A percentile compares a stretch with the other conserved stretches of the same genome.
These are phyloP conservation scores for Aspidapion aeneum DNA, from an alignment of 2,888 invertebrate species.

Conservation along the genomic window DNA sequence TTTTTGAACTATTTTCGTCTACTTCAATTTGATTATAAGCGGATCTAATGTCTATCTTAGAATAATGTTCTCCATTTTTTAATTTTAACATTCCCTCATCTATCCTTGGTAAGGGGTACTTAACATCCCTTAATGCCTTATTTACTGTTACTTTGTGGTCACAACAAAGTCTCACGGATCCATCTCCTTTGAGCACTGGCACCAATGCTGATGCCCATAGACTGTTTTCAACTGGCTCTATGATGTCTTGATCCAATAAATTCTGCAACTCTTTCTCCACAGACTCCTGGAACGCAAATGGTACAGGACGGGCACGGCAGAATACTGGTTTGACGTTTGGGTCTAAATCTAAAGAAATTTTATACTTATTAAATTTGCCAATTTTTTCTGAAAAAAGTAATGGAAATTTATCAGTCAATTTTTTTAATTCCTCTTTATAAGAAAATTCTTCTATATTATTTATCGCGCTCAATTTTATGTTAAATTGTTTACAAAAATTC, in stretches of 20 bases:
- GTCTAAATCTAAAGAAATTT: constrained; percentile 12
- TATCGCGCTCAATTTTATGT: neutral
- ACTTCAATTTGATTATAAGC: constrained; percentile 40
- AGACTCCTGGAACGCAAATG: constrained; percentile 11
- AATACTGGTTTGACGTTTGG: constrained; percentile 17
- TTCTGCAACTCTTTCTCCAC: constrained; percentile 14
- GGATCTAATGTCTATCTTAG: constrained; percentile 24
- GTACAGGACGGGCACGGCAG: constrained; percentile 2
- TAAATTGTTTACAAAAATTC: constrained; percentile 11
- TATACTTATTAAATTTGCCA: constrained; percentile 17
- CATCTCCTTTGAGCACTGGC: constrained; percentile 18
- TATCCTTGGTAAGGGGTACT: too few species aligned
- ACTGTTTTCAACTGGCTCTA: constrained; percentile 9
- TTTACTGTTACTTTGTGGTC: constrained; percentile 36
- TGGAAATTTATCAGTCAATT: neutral
- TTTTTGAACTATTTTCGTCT: constrained; percentile 32
- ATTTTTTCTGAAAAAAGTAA: constrained; percentile 13
- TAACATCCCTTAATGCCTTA: constrained; percentile 19
- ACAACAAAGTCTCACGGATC: constrained; percentile 24
- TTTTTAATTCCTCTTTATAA: neutral
- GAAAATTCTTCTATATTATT: neutral
- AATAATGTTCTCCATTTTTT: too few species aligned
- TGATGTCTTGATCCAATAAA: constrained; percentile 12
- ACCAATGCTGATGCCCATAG: constrained; percentile 19
- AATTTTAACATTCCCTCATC: too few species aligned